Conservation (phyloP, 1,140 invertebrate species). For the Battus philenor region DNA sequence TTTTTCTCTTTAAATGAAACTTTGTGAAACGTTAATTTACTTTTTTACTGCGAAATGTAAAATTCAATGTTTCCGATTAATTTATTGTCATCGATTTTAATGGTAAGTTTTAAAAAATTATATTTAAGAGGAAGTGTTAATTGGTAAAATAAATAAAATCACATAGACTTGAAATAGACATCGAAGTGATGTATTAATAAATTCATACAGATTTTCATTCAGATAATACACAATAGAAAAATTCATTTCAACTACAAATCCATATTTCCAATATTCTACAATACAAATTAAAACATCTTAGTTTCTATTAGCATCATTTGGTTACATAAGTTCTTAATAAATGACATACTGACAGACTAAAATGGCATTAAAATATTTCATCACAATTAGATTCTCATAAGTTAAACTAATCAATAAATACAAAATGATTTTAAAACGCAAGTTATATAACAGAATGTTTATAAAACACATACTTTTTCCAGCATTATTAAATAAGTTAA, state of each 20-base stretch:
- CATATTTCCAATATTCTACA: conserved; percentile 43
- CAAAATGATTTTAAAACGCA: conserved; percentile 23
- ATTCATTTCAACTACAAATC: conserved; percentile 65
- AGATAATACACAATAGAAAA: conserved; percentile 69
- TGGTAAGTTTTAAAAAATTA: too few species aligned
- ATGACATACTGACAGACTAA: conserved; percentile 64
- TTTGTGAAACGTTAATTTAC: too few species aligned
- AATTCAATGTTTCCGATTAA: too few species aligned
- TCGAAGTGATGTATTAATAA: conserved; percentile 69
- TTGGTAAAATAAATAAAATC: too few species aligned
- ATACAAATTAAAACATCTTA: conserved; percentile 70
- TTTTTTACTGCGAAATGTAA: too few species aligned
- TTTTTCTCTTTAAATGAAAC: too few species aligned
- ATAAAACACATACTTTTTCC: conserved; percentile 11
- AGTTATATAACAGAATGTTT: conserved; percentile 24
- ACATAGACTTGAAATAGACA: conserved; percentile 37
- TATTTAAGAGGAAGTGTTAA: too few species aligned
- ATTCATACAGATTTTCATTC: conserved; percentile 68
- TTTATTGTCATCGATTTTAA: too few species aligned
- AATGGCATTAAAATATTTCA: conserved; percentile 70
- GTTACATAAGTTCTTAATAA: conserved; percentile 66
- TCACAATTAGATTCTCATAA: conserved; percentile 57
- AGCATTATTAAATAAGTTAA: conserved; percentile 23
- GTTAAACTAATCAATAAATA: conserved; percentile 53
- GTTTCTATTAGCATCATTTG: conserved; percentile 69